Conservation (phyloP, 2,888 invertebrate genomes). For the Alloscopus bannaensis region DNA sequence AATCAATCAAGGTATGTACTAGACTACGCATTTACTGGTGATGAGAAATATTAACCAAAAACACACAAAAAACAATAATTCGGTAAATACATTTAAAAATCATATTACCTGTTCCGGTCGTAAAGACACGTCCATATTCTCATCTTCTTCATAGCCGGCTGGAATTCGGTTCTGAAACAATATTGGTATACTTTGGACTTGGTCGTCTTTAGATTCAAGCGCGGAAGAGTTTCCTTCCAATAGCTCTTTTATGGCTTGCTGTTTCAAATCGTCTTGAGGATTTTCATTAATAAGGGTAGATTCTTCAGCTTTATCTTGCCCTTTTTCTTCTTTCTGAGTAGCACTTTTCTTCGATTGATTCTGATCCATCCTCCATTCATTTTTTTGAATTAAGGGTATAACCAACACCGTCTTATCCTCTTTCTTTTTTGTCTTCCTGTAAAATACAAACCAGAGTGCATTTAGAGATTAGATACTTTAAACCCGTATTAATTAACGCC, state of each 20-base stretch:
- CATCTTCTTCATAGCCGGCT: constrained; percentile 77
- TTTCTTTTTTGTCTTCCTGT: constrained; percentile 60
- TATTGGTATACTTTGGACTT: constrained; percentile 75
- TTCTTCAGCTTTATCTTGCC: too few relatives aligned
- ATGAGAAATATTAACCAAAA: too few relatives aligned
- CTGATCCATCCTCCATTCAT: constrained; percentile 75
- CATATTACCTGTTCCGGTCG: constrained; percentile 75
- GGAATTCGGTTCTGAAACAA: constrained; percentile 76
- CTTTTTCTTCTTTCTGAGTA: not conserved
- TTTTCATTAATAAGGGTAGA: not conserved
- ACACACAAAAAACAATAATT: too few relatives aligned
- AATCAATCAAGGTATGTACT: not conserved
- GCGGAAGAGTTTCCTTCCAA: constrained; percentile 78
- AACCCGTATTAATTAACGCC: too few relatives aligned
- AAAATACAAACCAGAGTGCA: too few relatives aligned
- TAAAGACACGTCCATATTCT: constrained; percentile 76
- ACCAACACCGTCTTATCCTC: constrained; percentile 74
- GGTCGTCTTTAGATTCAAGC: constrained; percentile 56
- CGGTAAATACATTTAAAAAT: constrained; percentile 3
- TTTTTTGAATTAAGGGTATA: constrained; percentile 76
- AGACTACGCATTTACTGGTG: too few relatives aligned
- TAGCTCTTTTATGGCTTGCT: constrained; percentile 85
- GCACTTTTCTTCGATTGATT: constrained; percentile 74
- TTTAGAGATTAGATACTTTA: too few relatives aligned
- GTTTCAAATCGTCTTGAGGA: constrained; percentile 75